phyloP scores from a whole-genome alignment of 2,888 invertebrate genomes.

The Hydraecia micacea region DNA sequence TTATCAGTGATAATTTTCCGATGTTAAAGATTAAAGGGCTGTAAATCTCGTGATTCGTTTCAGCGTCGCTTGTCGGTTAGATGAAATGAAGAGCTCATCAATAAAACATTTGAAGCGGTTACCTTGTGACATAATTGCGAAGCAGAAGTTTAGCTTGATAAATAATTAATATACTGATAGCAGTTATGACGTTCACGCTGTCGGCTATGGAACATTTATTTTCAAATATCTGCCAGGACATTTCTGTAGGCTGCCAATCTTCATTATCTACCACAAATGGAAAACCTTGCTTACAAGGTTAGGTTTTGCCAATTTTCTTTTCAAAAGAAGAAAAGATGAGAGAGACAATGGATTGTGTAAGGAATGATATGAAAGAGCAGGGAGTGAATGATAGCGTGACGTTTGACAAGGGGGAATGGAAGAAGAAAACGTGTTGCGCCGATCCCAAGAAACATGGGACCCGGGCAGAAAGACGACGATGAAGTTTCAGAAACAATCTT shows the following conservation, averaged over 20 bases:
- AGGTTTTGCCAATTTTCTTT: too few species aligned
- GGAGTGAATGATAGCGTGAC: too few species aligned
- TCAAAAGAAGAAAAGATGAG: too few species aligned
- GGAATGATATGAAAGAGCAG: too few species aligned
- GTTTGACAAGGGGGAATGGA: too few species aligned
- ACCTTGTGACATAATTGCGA: neutral
- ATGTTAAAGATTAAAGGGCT: slow-evolving; percentile 33
- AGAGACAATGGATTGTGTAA: too few species aligned
- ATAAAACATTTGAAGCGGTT: slow-evolving; percentile 53
- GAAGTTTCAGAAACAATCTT: too few species aligned
- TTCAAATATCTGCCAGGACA: neutral
- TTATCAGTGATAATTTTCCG: slow-evolving; percentile 41
- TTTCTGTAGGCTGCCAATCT: neutral
- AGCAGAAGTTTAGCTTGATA: slow-evolving; percentile 12
- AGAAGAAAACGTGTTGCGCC: too few species aligned
- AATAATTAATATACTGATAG: slow-evolving; percentile 1
- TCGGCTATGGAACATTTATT: neutral
- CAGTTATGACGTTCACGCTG: too few species aligned
- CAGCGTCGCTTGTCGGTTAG: slow-evolving; percentile 10
- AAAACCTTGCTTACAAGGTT: too few species aligned
- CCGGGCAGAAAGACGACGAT: too few species aligned
- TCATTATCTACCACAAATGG: neutral
- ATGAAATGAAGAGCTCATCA: slow-evolving; percentile 44
- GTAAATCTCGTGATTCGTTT: slow-evolving; percentile 4
- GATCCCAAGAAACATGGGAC: too few species aligned